Percentiles rank a stretch among this genome's conserved stretches.
Evolutionary conservation across 2,797 vertebrate genomes (phyloP).

Genomic region (Eulemur rubriventer): DNA sequence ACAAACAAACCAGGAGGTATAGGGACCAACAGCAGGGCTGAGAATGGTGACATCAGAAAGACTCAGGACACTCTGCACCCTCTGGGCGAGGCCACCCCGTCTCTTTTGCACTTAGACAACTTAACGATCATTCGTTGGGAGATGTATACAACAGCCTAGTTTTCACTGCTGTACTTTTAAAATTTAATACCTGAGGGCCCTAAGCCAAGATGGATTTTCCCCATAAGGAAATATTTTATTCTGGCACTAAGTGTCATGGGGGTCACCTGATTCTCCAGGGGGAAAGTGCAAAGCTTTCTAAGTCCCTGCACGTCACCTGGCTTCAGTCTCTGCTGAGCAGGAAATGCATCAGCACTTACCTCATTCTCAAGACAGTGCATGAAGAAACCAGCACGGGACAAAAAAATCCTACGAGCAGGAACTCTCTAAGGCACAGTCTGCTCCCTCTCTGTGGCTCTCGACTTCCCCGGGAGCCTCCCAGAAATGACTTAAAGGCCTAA

Average conservation of each 20-base stretch:
- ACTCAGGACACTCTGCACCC: neutral
- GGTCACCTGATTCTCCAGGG: neutral
- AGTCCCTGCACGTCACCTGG: neutral
- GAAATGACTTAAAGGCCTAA: conserved; percentile 22
- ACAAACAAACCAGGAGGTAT: neutral
- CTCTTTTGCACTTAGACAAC: neutral
- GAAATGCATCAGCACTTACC: neutral
- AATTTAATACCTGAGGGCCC: neutral
- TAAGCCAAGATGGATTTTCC: neutral
- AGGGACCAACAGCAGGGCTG: neutral
- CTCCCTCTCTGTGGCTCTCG: neutral
- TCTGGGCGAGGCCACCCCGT: neutral
- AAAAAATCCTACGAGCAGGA: neutral
- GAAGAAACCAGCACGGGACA: neutral
- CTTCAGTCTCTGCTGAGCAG: neutral
- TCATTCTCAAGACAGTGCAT: neutral
- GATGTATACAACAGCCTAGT: neutral
- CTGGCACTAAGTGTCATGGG: neutral
- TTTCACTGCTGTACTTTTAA: neutral
- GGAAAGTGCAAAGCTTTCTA: neutral
- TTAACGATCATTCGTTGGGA: neutral
- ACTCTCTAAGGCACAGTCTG: neutral
- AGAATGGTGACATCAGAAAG: neutral
- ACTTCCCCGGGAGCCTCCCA: conserved; percentile 35
- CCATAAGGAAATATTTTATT: neutral